phyloP scores from a whole-genome alignment of 1,140 invertebrate species.

The Apis dorsata region DNA sequence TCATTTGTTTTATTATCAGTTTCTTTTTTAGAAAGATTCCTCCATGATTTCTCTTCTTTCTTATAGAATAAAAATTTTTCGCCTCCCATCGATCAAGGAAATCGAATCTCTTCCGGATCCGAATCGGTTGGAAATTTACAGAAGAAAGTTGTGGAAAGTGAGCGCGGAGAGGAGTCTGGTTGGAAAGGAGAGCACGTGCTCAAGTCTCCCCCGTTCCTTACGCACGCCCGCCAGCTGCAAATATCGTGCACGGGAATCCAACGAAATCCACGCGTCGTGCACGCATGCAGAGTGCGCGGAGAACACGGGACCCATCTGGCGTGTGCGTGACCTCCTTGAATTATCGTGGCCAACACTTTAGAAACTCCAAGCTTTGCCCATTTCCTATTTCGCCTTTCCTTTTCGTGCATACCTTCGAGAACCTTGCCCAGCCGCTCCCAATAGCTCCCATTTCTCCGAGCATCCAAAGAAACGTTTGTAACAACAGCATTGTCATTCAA shows the following conservation, averaged over 20 bases:
- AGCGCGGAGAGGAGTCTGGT: too few relatives aligned
- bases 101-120: too few relatives aligned
- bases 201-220: conserved; percentile 16
- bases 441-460: not conserved
- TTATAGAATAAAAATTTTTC: too few relatives aligned
- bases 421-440: not conserved
- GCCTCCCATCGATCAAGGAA: too few relatives aligned
- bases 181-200: conserved; percentile 55
- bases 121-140: too few relatives aligned
- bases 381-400: conserved; percentile 35
- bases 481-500: conserved; percentile 32
- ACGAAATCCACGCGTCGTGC: conserved; percentile 59
- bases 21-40: too few relatives aligned
- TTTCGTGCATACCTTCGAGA: not conserved
- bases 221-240: conserved; percentile 72
- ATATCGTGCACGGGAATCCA: conserved; percentile 54
- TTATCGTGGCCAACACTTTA: conserved; percentile 63
- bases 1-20: too few relatives aligned
- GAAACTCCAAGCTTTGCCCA: conserved; percentile 6
- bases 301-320: conserved; percentile 76
- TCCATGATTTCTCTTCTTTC: too few relatives aligned
- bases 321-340: conserved; percentile 78
- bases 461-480: not conserved
- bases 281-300: conserved; percentile 36
- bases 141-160: too few relatives aligned